Evolutionary conservation across 64 coral and sea anemone genomes (phyloP), one percentile per base, ranked within the genome.

Genomic region (Cladopsammia gracilis): DNA sequence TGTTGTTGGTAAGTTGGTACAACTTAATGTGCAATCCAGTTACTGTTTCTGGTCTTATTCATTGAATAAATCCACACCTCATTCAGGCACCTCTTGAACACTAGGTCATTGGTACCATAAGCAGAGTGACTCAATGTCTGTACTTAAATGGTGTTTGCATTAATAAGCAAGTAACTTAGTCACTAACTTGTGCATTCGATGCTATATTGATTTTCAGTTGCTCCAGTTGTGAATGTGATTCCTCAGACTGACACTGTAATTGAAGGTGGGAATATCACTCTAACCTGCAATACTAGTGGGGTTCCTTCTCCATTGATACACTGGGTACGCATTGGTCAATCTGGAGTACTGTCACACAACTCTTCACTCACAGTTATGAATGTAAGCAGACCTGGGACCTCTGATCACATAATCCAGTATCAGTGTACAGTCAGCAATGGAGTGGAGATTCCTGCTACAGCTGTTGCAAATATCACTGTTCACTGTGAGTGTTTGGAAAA

Each of bases 381-480:
- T 34, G 50, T 80, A 16, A 26, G 53, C 54, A 80, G 56, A 80
- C 77, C 77, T 60, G 77, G 53, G 12, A 80, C 77, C n/a, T 56
- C 54, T 60, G 77, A 80, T 60, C 25, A 43, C 77, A 16, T 80
- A 23, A 42, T 60, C 25, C 77, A 60, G 77, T 80, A 80, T 61
- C 77, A 80, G 23, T 80, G 54, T 60, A 61, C 77, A 80, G 77
- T 53, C 22, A 42, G 54, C 34, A 80, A 80, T 80, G 77, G 77
- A 60, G 77, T 80, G 4, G 77, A 43, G 4, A 60, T 3, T 44
- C 14, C 54, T 14, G 77, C 25, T 0, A 18, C 13, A 2, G 77
- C 3, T 44, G 25, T 15, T 10, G 25, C 56, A 25, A 80, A 80
- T 60, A 26, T 79, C 6, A 80, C 77, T 43, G 25, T 80, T 43